A percentile compares a stretch with the other conserved stretches of the same genome.
phyloP scores from a whole-genome alignment of 1,140 invertebrate genomes.

The Lordiphosa collinella region DNA sequence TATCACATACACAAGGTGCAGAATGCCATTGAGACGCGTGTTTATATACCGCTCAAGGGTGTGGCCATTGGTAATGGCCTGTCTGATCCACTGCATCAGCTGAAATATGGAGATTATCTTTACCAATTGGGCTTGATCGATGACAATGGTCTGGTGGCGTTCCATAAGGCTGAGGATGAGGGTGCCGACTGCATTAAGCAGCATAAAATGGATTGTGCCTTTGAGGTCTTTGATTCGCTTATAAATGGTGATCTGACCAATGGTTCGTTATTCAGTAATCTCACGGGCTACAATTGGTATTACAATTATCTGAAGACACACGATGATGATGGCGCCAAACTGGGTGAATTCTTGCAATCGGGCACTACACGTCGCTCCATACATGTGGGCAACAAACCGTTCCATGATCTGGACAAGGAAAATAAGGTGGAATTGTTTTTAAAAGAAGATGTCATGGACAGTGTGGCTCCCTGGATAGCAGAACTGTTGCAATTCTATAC shows the following conservation, averaged over 20 bases:
- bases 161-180: slow-evolving; percentile 83
- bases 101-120: slow-evolving; percentile 89
- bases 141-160: slow-evolving; percentile 82
- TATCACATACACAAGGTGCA: slow-evolving; percentile 86
- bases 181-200: slow-evolving; percentile 83
- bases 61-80: slow-evolving; percentile 93
- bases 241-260: slow-evolving; percentile 86
- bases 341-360: slow-evolving; percentile 83
- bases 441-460: slow-evolving; percentile 90
- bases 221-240: slow-evolving; percentile 85
- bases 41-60: slow-evolving; percentile 83
- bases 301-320: slow-evolving; percentile 88
- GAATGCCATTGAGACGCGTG: slow-evolving; percentile 80
- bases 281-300: slow-evolving; percentile 89
- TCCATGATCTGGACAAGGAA: slow-evolving; percentile 81
- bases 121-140: slow-evolving; percentile 91
- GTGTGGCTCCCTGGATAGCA: slow-evolving; percentile 87
- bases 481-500: slow-evolving; percentile 85
- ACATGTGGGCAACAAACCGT: slow-evolving; percentile 90
- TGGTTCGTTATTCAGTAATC: slow-evolving; percentile 86
- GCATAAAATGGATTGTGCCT: slow-evolving; percentile 84
- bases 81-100: slow-evolving; percentile 89
- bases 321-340: slow-evolving; percentile 56
- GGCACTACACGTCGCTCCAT: slow-evolving; percentile 85
- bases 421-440: slow-evolving; percentile 85